phyloP scores from a whole-genome alignment of 2,888 invertebrate genomes.

The Micropterix aruncella region DNA sequence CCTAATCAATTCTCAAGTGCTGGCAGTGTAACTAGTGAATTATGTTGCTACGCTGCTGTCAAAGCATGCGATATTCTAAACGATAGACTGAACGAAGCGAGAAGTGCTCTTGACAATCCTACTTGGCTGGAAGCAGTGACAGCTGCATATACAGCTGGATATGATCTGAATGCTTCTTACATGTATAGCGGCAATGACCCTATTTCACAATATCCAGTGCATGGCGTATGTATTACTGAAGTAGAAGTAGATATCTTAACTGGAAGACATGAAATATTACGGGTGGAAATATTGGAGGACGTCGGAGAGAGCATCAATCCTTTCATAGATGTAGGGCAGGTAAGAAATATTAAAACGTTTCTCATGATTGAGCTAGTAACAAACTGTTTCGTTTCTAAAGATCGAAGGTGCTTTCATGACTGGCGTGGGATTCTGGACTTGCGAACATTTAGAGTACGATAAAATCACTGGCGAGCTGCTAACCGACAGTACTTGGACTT shows the following conservation, averaged over 20 bases:
- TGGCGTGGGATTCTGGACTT: slow-evolving; percentile 44
- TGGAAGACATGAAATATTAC: slow-evolving; percentile 34
- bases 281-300: slow-evolving; percentile 42
- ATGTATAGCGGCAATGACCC: slow-evolving; percentile 13
- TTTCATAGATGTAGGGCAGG: slow-evolving; percentile 39
- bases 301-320: slow-evolving; percentile 40
- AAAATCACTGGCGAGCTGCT: slow-evolving; percentile 39
- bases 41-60: slow-evolving; percentile 31
- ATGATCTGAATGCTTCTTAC: slow-evolving; percentile 27
- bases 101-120: slow-evolving; percentile 17
- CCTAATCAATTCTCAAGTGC: slow-evolving; percentile 47
- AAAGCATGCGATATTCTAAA: slow-evolving; percentile 21
- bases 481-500: slow-evolving; percentile 55
- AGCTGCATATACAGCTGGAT: slow-evolving; percentile 19
- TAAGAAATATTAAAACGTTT: slow-evolving; percentile 5
- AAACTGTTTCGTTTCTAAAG: slow-evolving; percentile 1
- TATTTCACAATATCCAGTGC: slow-evolving; percentile 28
- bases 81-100: slow-evolving; percentile 21
- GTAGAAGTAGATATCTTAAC: slow-evolving; percentile 48
- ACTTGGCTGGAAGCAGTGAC: slow-evolving; percentile 23
- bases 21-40: slow-evolving; percentile 46
- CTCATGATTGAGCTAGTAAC: not conserved
- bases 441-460: slow-evolving; percentile 42
- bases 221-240: slow-evolving; percentile 37
- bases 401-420: slow-evolving; percentile 46